Percentiles rank a stretch among this genome's conserved stretches.
phyloP scores from a whole-genome alignment of 2,113 vertebrate genomes.

The Petromus typicus region DNA sequence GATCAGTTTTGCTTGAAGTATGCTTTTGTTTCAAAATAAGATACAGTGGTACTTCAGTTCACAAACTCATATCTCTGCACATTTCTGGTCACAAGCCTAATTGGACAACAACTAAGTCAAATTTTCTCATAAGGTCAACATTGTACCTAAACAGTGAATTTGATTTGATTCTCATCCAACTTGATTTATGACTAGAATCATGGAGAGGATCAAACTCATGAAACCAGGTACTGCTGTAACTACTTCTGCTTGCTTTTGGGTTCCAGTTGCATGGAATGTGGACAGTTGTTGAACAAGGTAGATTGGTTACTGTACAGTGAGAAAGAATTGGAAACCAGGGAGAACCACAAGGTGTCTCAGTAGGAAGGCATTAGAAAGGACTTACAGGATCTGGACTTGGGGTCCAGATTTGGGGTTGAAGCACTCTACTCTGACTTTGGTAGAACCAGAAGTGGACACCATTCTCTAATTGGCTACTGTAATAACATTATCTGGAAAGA shows the following conservation, averaged over 20 bases:
- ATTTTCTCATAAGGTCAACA: neutral
- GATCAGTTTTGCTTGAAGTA: neutral
- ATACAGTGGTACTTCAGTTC: neutral
- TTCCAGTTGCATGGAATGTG: neutral
- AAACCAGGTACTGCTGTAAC: neutral
- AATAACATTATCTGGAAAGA: neutral
- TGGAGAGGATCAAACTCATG: neutral
- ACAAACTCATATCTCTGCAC: neutral
- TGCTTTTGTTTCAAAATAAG: neutral
- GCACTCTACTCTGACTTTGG: neutral
- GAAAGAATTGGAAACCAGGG: neutral
- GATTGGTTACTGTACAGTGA: neutral
- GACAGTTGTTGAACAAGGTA: neutral
- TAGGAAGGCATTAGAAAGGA: neutral
- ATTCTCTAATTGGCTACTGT: neutral
- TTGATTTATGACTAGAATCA: neutral
- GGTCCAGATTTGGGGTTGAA: neutral
- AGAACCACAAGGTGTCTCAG: neutral
- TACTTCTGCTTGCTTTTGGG: neutral
- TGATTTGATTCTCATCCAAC: neutral
- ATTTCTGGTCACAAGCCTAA: neutral
- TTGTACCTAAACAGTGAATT: neutral
- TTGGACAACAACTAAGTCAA: neutral
- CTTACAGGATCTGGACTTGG: neutral
- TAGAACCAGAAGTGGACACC: neutral